These are phyloP conservation scores for Listronotus bonariensis DNA, from an alignment of 1,140 invertebrate genomes.

Conservation along the genomic window DNA sequence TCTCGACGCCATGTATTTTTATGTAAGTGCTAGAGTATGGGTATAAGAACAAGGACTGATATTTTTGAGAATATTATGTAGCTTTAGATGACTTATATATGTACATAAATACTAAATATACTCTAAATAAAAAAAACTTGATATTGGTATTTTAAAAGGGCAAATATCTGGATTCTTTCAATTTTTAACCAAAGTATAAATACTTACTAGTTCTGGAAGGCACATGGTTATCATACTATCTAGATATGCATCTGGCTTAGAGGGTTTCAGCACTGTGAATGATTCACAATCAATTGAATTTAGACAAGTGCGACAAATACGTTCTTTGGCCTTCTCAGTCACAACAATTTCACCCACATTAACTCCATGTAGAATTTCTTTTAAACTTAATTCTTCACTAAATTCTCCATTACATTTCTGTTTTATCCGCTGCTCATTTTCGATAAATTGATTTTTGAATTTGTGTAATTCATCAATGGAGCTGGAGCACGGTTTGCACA, in stretches of 20 bases:
- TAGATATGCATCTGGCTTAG: conserved; percentile 3
- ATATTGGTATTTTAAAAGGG: too few species aligned
- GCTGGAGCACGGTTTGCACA: conserved; percentile 4
- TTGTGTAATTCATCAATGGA: conserved; percentile 1
- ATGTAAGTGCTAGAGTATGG: too few species aligned
- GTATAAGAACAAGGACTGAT: too few species aligned
- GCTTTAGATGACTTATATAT: too few species aligned
- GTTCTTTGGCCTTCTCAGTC: neutral
- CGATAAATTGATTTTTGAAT: neutral
- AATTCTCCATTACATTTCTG: neutral
- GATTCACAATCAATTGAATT: neutral
- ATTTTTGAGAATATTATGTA: too few species aligned
- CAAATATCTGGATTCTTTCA: too few species aligned
- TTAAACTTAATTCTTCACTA: neutral
- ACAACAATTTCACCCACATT: neutral
- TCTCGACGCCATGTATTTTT: too few species aligned
- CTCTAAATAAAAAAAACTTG: too few species aligned
- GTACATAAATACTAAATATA: too few species aligned
- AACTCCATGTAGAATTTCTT: neutral
- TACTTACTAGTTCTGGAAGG: conserved; percentile 16
- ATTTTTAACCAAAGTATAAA: too few species aligned
- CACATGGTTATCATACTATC: conserved; percentile 15
- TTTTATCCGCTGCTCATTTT: conserved; percentile 1
- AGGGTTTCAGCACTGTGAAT: neutral
- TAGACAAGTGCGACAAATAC: neutral